Conservation (phyloP, 2,113 vertebrate species). For the Prunella himalayana region DNA sequence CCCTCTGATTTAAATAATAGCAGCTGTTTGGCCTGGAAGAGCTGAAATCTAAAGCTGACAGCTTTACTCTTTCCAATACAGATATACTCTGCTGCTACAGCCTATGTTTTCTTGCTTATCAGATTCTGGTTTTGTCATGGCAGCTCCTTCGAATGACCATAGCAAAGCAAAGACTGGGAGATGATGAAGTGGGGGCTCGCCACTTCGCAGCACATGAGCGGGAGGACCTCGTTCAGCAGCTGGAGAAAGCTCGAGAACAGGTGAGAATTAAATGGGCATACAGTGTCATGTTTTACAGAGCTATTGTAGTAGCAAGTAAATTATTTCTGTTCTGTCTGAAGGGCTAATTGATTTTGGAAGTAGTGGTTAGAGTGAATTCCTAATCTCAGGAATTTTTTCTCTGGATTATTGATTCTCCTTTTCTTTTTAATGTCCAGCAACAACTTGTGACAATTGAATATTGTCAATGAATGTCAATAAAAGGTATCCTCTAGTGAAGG, state of each 20-base stretch:
- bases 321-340: not conserved
- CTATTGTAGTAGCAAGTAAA: not conserved
- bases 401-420: not conserved
- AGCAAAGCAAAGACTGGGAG: conserved; percentile 92
- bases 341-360: not conserved
- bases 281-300: not conserved
- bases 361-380: not conserved
- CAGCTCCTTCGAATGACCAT: conserved; percentile 97
- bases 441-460: not conserved
- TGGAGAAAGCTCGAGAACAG: conserved; percentile 89
- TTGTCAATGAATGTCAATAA: not conserved
- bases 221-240: conserved; percentile 89
- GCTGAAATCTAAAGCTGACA: not conserved
- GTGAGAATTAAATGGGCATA: conserved; percentile 57
- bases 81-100: not conserved
- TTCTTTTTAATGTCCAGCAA: not conserved
- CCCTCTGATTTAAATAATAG: not conserved
- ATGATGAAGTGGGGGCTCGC: conserved; percentile 88
- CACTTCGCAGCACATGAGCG: conserved; percentile 94
- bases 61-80: not conserved
- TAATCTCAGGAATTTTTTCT: not conserved
- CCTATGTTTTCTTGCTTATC: not conserved
- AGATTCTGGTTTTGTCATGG: not conserved
- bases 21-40: not conserved
- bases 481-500: not conserved